Evolutionary conservation across 2,113 vertebrate species (phyloP), one percentile per base, ranked within the genome.

Genomic region (Mesitornis unicolor): DNA sequence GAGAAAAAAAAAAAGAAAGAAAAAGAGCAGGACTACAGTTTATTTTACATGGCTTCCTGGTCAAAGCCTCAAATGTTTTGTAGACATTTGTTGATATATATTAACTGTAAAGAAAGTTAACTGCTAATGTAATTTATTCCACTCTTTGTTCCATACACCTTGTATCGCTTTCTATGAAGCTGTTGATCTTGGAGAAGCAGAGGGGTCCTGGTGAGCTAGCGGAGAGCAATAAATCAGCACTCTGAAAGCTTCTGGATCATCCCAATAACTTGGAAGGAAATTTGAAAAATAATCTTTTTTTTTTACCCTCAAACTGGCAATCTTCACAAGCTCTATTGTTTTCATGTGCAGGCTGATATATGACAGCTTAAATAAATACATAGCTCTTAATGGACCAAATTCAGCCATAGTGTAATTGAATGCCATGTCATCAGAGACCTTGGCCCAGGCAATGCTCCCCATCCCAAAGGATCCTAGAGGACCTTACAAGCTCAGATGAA

Each of bases 181-280:
- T 98, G 96, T 97, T 97, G 97, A 95, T 95, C 96, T 97, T 97
- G 97, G 97, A 98, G 93, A 94, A 95, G 50, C 89, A 87, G 59
- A 88, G 64, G 36, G 87, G 59, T 92, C 92, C 95, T 89, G 86
- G 95, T 54, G 88, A 96, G 94, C 89, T 90, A 94, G 87, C 59
- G 47, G 90, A 84, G 80, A 92, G 90, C 89, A 92, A 98, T 97
- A 97, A 97, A 86, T 97, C 97, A 98, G 90, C 91, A 38, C 90
- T 91, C 76, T 57, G 84, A 98, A 96, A 91, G 96, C 92, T 96
- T 95, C 95, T 97, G 96, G 95, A 93, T 97, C 97, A 97, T 98
- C 97, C 97, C 95, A 93, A 88, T 93, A 97, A 83, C 96, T 95
- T 96, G 79, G 94, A 96, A 96, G 35, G 35, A 93, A 85, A 77